These are phyloP conservation scores for Halocynthia aurantium DNA, from an alignment of 23 tunicate species.

Conservation along the genomic window DNA sequence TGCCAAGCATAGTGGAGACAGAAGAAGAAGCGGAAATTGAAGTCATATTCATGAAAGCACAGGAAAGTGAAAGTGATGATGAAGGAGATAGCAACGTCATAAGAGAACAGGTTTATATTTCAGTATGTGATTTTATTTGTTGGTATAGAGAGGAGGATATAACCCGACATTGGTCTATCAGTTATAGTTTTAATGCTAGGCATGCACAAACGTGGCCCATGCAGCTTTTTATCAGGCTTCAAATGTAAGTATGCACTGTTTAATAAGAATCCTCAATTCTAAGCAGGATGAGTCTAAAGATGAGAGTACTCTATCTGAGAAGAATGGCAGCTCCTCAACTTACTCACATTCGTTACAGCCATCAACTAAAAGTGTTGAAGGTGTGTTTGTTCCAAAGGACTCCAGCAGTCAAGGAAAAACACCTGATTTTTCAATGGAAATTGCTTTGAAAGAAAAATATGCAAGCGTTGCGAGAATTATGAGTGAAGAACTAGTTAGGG, in stretches of 20 bases:
- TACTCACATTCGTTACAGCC: neutral
- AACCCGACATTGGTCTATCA: too few species aligned
- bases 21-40: slow-evolving; percentile 65
- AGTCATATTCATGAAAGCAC: slow-evolving; percentile 38
- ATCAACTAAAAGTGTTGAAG: neutral
- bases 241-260: too few species aligned
- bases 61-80: slow-evolving; percentile 31
- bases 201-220: too few species aligned
- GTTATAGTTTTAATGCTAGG: too few species aligned
- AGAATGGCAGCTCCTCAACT: neutral
- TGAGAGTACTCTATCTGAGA: too few species aligned
- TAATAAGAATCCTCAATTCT: too few species aligned
- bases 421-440: neutral
- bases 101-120: neutral
- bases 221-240: too few species aligned
- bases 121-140: neutral
- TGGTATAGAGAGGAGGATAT: neutral
- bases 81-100: neutral
- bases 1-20: slow-evolving; percentile 43
- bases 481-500: slow-evolving; percentile 52
- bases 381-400: neutral
- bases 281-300: too few species aligned
- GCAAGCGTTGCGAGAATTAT: slow-evolving; percentile 21
- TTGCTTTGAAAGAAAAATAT: neutral
- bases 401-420: neutral